Evolutionary conservation across 2,888 invertebrate genomes (phyloP).

Genomic region (Eilema caniola): DNA sequence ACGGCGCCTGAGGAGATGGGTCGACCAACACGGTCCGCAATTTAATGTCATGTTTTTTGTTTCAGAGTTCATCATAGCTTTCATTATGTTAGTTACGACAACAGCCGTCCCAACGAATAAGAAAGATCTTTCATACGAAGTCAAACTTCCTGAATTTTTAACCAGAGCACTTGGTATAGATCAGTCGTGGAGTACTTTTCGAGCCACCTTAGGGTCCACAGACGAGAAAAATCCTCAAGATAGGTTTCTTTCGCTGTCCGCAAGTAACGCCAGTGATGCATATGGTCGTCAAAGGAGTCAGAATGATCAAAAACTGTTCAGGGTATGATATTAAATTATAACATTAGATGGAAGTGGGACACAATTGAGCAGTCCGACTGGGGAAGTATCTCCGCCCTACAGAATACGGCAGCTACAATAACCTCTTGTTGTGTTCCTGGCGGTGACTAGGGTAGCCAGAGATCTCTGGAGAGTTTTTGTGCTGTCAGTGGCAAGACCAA

Average conservation of each 20-base stretch:
- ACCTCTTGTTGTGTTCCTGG: no score
- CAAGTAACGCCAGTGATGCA: not conserved
- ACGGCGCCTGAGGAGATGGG: no score
- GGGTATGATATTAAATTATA: not conserved
- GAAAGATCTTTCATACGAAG: not conserved
- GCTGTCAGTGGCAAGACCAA: no score
- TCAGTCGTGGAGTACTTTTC: not conserved
- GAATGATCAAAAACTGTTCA: not conserved
- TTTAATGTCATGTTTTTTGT: not conserved
- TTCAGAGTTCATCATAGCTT: not conserved
- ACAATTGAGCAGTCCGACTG: no score
- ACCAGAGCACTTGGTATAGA: not conserved
- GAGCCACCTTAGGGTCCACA: not conserved
- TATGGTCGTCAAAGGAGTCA: not conserved
- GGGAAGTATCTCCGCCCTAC: no score
- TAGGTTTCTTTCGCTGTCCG: not conserved
- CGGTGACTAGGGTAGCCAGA: no score
- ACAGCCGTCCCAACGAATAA: not conserved
- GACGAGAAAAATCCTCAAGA: not conserved
- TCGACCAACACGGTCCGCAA: no score
- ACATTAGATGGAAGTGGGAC: no score
- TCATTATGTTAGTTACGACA: not conserved
- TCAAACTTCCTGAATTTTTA: not conserved
- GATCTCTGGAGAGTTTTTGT: no score
- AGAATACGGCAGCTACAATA: no score